phyloP scores from a whole-genome alignment of 92 coral and sea anemone genomes.

The Montipora capitata region DNA sequence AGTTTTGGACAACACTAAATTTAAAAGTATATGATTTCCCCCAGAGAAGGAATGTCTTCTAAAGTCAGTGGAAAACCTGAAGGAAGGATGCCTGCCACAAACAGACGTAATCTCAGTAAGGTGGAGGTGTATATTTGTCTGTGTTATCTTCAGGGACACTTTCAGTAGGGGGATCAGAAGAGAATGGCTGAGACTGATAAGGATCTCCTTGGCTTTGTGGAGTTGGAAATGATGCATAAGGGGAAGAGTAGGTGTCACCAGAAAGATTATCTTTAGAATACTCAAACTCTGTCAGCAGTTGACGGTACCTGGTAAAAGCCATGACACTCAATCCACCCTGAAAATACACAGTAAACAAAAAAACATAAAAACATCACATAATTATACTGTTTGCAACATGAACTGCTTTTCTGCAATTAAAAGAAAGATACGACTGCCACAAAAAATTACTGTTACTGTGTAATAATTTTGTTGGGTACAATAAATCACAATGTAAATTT shows the following conservation, averaged over 20 bases:
- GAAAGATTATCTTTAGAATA: slow-evolving; percentile 83
- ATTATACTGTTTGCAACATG: no score
- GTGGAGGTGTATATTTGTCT: slow-evolving; percentile 58
- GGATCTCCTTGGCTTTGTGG: slow-evolving; percentile 87
- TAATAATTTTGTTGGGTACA: no score
- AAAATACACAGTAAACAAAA: not conserved
- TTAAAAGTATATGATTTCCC: no score
- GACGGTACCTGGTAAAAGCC: slow-evolving; percentile 85
- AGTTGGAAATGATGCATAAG: slow-evolving; percentile 94
- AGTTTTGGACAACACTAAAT: no score
- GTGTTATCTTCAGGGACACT: slow-evolving; percentile 54
- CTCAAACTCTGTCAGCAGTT: slow-evolving; percentile 81
- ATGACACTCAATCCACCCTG: slow-evolving; percentile 83
- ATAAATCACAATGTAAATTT: no score
- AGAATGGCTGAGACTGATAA: slow-evolving; percentile 94
- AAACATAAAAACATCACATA: no score
- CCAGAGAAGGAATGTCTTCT: no score
- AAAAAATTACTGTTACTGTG: no score
- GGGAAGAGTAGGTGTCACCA: slow-evolving; percentile 90
- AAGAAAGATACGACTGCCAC: no score
- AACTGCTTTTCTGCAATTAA: no score
- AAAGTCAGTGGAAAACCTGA: no score
- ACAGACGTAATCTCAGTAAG: slow-evolving; percentile 29
- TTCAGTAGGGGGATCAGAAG: slow-evolving; percentile 69
- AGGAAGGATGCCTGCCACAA: no score